These are phyloP conservation scores for Psittacula echo DNA, from an alignment of 2,797 vertebrate genomes.

Conservation along the genomic window DNA sequence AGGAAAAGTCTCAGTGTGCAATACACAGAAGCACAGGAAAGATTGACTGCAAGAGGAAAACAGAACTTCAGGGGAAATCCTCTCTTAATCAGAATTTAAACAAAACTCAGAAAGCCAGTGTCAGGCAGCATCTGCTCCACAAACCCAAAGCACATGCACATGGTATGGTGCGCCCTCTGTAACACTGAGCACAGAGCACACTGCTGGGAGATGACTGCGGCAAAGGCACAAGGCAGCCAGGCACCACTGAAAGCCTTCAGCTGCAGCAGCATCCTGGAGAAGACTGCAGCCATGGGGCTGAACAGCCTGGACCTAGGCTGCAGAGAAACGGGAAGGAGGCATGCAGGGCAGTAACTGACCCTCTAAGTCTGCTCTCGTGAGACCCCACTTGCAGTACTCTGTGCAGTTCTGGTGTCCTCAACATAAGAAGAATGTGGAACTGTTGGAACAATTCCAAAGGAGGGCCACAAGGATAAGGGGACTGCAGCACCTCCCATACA, in stretches of 20 bases:
- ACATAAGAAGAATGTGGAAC: neutral
- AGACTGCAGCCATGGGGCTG: neutral
- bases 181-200: neutral
- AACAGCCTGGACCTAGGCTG: neutral
- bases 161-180: rapidly evolving
- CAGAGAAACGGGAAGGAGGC: rapidly evolving
- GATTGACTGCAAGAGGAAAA: neutral
- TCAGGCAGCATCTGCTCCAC: neutral
- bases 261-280: neutral
- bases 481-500: neutral
- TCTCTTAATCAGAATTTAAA: neutral
- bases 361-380: neutral
- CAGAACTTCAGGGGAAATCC: neutral
- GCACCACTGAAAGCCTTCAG: neutral
- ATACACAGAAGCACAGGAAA: neutral
- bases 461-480: neutral
- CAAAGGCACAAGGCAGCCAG: neutral
- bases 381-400: neutral
- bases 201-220: rapidly evolving
- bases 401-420: neutral
- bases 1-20: neutral
- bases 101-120: neutral
- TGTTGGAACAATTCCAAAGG: neutral
- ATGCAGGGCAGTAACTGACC: neutral
- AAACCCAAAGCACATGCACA: rapidly evolving